Percentiles rank a stretch among this genome's conserved stretches.
Conservation (phyloP, 2,888 invertebrate species). For the Caenorhabditis sp. region DNA sequence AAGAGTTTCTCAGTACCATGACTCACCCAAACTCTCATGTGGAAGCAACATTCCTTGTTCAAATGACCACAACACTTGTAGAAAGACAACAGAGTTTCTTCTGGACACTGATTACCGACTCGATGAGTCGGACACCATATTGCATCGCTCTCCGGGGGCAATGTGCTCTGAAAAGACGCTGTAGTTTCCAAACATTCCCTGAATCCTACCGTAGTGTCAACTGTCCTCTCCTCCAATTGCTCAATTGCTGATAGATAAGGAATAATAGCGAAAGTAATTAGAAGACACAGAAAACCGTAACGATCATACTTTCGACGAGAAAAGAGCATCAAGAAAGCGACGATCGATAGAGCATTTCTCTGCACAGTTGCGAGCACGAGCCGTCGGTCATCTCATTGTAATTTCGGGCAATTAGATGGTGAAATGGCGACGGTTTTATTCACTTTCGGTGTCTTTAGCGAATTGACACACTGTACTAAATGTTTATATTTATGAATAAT, state of each 20-base stretch:
- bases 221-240: not conserved
- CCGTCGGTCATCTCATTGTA: slow-evolving; percentile 24
- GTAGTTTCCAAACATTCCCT: not conserved
- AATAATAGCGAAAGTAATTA: slow-evolving; percentile 2
- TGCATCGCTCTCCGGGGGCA: slow-evolving; percentile 26
- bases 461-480: slow-evolving; percentile 26
- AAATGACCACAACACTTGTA: slow-evolving; percentile 68
- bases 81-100: slow-evolving; percentile 58
- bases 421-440: slow-evolving; percentile 7
- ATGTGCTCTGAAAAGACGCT: not conserved
- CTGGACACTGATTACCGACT: slow-evolving; percentile 56
- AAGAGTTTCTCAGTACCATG: not conserved
- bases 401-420: slow-evolving; percentile 40
- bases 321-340: slow-evolving; percentile 43
- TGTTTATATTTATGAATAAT: not conserved
- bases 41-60: slow-evolving; percentile 68
- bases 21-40: slow-evolving; percentile 63
- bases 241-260: not conserved
- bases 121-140: slow-evolving; percentile 61
- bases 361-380: slow-evolving; percentile 42
- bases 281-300: slow-evolving; percentile 2
- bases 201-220: slow-evolving; percentile 25
- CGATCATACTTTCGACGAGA: slow-evolving; percentile 19
- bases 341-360: slow-evolving; percentile 53
- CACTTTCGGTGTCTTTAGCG: not conserved